Evolutionary conservation across 2,797 vertebrate species (phyloP).

Genomic region (Cyclura pinguis): DNA sequence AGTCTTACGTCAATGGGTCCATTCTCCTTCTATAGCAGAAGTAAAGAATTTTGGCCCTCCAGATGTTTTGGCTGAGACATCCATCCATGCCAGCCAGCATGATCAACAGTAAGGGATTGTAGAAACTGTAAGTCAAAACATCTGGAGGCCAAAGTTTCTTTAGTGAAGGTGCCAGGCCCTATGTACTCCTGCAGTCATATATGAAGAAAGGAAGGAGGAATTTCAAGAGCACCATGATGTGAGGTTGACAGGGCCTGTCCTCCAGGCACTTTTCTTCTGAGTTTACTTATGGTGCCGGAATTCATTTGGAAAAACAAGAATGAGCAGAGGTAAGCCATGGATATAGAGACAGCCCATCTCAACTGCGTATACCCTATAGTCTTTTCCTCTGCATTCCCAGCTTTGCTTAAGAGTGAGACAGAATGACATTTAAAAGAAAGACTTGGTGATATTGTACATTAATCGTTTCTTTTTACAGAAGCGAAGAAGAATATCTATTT

Average conservation of each 20-base stretch:
- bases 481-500: too few relatives aligned
- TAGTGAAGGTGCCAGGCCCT: neutral
- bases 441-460: neutral
- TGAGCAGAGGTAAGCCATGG: neutral
- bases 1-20: neutral
- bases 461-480: too few relatives aligned
- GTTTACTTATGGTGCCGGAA: neutral
- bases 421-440: neutral
- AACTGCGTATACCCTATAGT: neutral
- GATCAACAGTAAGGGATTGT: too few relatives aligned
- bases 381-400: too few relatives aligned
- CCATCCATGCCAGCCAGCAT: neutral
- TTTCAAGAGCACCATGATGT: neutral
- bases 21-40: neutral
- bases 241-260: neutral
- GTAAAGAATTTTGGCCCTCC: neutral
- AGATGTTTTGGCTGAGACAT: neutral
- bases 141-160: neutral
- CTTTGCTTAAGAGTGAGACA: neutral
- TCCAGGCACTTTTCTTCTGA: neutral
- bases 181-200: neutral
- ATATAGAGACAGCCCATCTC: neutral
- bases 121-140: neutral
- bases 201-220: neutral
- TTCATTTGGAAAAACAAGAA: neutral